Percentiles rank a stretch among this genome's conserved stretches.
Conservation (phyloP, 2,888 invertebrate species). For the Lasioglossum villosulum region DNA sequence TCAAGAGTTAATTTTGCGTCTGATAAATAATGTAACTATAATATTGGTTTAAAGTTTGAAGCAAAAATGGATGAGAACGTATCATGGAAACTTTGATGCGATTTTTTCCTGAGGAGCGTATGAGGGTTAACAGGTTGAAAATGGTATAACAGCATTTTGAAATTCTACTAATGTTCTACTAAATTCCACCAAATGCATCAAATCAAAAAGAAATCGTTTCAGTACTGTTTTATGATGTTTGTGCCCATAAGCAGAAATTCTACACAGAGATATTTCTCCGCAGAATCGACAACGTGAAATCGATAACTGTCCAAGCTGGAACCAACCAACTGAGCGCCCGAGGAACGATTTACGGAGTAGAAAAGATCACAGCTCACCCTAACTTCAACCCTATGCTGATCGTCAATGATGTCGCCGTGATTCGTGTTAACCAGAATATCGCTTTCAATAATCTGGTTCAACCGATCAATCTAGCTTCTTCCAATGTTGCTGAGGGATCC, state of each 20-base stretch:
- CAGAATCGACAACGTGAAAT: neutral
- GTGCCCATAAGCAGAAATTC: neutral
- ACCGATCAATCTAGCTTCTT: constrained; percentile 65
- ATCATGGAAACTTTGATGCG: too few relatives aligned
- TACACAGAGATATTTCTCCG: neutral
- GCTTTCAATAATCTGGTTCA: constrained; percentile 68
- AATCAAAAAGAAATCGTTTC: neutral
- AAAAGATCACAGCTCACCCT: constrained; percentile 47
- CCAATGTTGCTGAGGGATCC: constrained; percentile 53
- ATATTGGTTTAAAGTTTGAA: too few relatives aligned
- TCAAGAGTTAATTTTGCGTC: too few relatives aligned
- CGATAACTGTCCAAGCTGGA: constrained; percentile 49
- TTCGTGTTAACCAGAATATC: constrained; percentile 70
- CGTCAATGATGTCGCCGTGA: constrained; percentile 75
- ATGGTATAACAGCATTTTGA: too few relatives aligned
- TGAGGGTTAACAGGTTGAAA: too few relatives aligned
- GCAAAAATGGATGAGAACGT: too few relatives aligned
- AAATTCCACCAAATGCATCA: too few relatives aligned
- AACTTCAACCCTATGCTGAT: constrained; percentile 40
- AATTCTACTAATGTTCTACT: too few relatives aligned
- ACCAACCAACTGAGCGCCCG: constrained; percentile 39
- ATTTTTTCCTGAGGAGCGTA: too few relatives aligned
- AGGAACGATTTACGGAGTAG: constrained; percentile 44
- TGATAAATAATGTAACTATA: too few relatives aligned
- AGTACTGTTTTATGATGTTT: neutral